Evolutionary conservation across 37 sponge, comb jelly and placozoan genomes (phyloP), one percentile per base, ranked within the genome.

Genomic region (Diacarnus erythraeanus): DNA sequence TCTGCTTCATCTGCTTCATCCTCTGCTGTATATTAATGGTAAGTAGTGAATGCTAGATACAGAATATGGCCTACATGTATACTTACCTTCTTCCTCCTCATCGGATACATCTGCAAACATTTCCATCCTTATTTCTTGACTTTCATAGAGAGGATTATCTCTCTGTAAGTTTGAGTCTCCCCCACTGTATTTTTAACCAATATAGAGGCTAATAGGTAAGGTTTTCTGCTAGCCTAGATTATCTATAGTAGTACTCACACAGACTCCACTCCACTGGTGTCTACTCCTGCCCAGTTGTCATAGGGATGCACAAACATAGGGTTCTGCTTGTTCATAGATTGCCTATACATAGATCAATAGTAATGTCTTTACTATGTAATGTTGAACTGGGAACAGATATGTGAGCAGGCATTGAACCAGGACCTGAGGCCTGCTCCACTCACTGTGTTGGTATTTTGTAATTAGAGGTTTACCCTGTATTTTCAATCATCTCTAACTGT

Each of bases 101-200:
- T 84, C 84, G 2, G 77, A 84, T 38, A 64, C 57, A 20, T 84
- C 77, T 30, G 68, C 60, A 70, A 87, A 87, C 82, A 87, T 81
- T 31, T 87, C 88, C 82, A 87, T 81, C 6, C 78, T 1, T 8
- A 87, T 60, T 56, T 87, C 88, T 59, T 87, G 81, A 31, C 72
- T 72, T 38, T 81, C 88, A 40, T 87, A 87, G 29, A 87, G 75
- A 12, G 88, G 88, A 29, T 87, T 87, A 31, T 87, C 82, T 47
- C 59, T 39, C 39, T 80, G 57, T 57, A 77, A 31, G 51, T 70
- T 87, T 27, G 63, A 67, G 15, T 25, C 71, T 17, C 69, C 87
- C 25, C 81, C 88, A 60, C 88, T 87, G 72, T 8, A 47, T 47
- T 47, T 12, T 15, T 6, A 47, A 12, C 51, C 12, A 47, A 15